These are phyloP conservation scores for Microcebus griseorufus DNA, from an alignment of 2,113 vertebrate species.

Conservation along the genomic window DNA sequence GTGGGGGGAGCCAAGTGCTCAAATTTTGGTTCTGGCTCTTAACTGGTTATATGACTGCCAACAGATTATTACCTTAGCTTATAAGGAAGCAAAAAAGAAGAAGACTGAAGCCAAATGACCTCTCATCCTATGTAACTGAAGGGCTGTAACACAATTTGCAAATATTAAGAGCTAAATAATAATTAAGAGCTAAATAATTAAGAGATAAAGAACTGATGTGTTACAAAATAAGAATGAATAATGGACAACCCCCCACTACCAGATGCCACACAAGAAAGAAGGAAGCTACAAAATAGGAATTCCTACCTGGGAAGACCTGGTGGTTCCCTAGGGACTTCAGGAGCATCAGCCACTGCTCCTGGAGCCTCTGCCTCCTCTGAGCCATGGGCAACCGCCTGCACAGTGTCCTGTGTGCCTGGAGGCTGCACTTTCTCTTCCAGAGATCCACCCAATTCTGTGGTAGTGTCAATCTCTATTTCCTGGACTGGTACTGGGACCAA, in stretches of 20 bases:
- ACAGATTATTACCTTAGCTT: not conserved
- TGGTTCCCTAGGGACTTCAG: slow-evolving; percentile 29
- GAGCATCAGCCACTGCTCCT: not conserved
- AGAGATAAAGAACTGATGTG: not conserved
- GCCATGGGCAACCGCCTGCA: not conserved
- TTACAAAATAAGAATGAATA: not conserved
- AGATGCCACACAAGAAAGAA: not conserved
- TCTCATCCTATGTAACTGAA: not conserved
- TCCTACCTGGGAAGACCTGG: slow-evolving; percentile 81
- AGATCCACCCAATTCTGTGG: not conserved
- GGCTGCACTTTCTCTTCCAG: slow-evolving; percentile 6
- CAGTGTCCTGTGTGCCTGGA: accelerated
- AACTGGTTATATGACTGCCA: not conserved
- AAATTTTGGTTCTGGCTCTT: not conserved
- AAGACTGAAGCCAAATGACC: not conserved
- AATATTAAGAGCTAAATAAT: not conserved
- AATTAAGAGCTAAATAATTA: not conserved
- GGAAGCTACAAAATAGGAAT: not conserved
- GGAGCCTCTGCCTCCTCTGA: not conserved
- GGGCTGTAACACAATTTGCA: not conserved
- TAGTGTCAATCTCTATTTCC: slow-evolving; percentile 84
- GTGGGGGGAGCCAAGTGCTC: not conserved
- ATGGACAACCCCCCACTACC: not conserved
- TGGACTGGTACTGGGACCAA: slow-evolving; percentile 77
- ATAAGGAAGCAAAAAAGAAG: not conserved